Base-by-base conservation (phyloP, 2,888 invertebrate species). In the Parasteatoda lunata region DNA sequence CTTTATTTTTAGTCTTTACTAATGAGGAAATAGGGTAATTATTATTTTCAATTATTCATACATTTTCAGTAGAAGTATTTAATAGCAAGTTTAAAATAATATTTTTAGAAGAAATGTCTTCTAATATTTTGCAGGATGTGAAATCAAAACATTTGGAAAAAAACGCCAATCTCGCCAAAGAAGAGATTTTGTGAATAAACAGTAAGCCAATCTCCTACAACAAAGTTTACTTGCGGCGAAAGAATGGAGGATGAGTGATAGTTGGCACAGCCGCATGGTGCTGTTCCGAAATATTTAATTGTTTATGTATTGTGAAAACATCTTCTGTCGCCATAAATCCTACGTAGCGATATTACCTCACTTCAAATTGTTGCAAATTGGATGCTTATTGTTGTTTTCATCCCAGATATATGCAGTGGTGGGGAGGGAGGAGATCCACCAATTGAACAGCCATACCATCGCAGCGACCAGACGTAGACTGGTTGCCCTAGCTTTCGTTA, bases 391-490 rank as follows among this genome's bases (percentile, higher is more conserved):
- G 30, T 30, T 30, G 30, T 30, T 30, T 30, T 30, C 30, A 30
- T 30, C 30, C 30, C 30, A 30, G 30, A 30, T 30, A 30, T 30
- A 59, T n/a, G 59, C n/a, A 7, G 8, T n/a, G 4, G 15, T 66
- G 64, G 15, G 7, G 11, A 51, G 84, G 84, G 84, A 59, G 72
- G 51, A 49, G 4, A n/a, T 78, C 71, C 69, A 69, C 47, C 45
- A 45, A 51, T 73, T 45, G 68, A 84, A 77, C 45, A 15, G 78
- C 78, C 84, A 69, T 81, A 69, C 81, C 81, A 70, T 80, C 80
- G 84, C 68, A 70, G 72, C 76, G 71, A 72, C 73, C 72, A 84
- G 71, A 71, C 83, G 65, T 77, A 84, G 71, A 71, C 83, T 69
- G 47, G 83, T 77, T 77, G 77, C 77, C 48, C 77, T 72, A 76